Conservation (phyloP, 2,888 invertebrate genomes). For the Boloria selene region DNA sequence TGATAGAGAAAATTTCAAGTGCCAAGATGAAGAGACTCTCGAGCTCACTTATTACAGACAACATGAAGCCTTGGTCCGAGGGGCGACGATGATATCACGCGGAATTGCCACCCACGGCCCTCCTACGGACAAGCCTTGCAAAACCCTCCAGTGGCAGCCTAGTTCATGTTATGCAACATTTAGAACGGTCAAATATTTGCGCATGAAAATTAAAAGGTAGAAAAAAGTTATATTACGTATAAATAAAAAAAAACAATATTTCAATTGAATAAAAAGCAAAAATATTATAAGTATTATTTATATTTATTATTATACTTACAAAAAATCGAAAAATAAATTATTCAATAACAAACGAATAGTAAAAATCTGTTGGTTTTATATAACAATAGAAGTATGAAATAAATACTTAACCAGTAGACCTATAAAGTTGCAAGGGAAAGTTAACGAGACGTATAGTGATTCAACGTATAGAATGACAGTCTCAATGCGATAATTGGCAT, state of each 20-base stretch:
- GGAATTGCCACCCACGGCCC: slow-evolving; percentile 72
- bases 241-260: too few species aligned
- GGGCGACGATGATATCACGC: slow-evolving; percentile 74
- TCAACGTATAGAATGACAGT: slow-evolving; percentile 54
- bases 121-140: slow-evolving; percentile 73
- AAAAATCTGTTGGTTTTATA: too few species aligned
- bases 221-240: too few species aligned
- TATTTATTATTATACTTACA: too few species aligned
- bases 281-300: too few species aligned
- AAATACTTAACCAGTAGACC: slow-evolving; percentile 3
- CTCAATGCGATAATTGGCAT: slow-evolving; percentile 64
- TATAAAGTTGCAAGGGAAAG: slow-evolving; percentile 25
- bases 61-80: slow-evolving; percentile 42
- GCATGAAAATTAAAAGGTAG: background rate
- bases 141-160: slow-evolving; percentile 52
- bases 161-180: slow-evolving; percentile 22
- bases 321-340: too few species aligned
- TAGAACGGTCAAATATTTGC: slow-evolving; percentile 15
- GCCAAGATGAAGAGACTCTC: slow-evolving; percentile 6
- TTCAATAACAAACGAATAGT: too few species aligned
- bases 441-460: slow-evolving; percentile 54
- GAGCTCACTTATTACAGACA: slow-evolving; percentile 35
- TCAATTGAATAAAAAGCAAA: too few species aligned
- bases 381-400: background rate
- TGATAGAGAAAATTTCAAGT: slow-evolving; percentile 14